Base-by-base conservation (phyloP, 2,113 vertebrate genomes). In the Forbesichthys papilliferus region DNA sequence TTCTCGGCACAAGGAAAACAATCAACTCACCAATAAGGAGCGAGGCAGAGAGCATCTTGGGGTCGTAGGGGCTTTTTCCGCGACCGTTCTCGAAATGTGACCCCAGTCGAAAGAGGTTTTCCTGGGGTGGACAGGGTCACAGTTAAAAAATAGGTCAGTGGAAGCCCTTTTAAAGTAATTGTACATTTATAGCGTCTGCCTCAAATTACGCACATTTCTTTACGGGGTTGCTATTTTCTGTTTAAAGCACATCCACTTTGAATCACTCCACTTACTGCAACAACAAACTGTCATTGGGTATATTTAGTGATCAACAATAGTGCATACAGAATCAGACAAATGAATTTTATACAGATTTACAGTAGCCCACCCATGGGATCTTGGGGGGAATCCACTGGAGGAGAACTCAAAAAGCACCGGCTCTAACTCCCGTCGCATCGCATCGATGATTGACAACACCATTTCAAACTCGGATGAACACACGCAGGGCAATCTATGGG, bases 41-140 rank as follows among this genome's bases (percentile, higher is more conserved):
- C 42, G 97, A 98, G 70, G 96, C 95, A 1, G 96, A 98, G 84
- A 94, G 92, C 90, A 98, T 93, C 87, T 95, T 98, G 67, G 96
- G 96, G 86, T 99, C 97, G n/a, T 98, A 99, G 42, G 97, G 97
- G 80, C 96, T 99, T 90, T 98, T 99, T 51, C 97, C 97, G 67
- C 97, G 94, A 76, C 97, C 97, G 34, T 98, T 99, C 91, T 99
- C 96, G 88, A 97, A 96, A 88, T 95, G 92, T 2, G 92, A 92
- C 83, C 93, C 94, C 84, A 99, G 93, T 72, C 94, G 95, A 87
- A 98, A 99, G 86, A 97, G 87, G 83, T 96, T 96, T 79, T 99
- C 97, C 97, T 99, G 89, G 9, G 58, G 68, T 48, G 64, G 66
- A 66, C 74, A 58, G 80, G 87, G 90, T 81, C 78, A 80, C 55